A percentile compares a stretch with the other conserved stretches of the same genome.
phyloP scores from a whole-genome alignment of 2,797 vertebrate species.

The Manis crassicaudata region DNA sequence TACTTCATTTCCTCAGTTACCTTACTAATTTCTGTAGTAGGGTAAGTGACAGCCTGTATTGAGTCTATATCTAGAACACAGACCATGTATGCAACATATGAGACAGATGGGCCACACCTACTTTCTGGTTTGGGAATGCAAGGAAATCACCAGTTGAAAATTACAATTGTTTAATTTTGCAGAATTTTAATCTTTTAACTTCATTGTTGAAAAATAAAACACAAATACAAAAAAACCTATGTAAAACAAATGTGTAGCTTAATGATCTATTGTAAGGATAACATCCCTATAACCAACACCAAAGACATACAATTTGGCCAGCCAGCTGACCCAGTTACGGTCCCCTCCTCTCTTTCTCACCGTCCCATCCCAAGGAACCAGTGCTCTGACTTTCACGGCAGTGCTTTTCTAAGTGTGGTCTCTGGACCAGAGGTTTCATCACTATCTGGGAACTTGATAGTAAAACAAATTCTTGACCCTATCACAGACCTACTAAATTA shows the following conservation, averaged over 20 bases:
- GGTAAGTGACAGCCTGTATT: not conserved
- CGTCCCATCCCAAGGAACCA: not conserved
- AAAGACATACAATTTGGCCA: not conserved
- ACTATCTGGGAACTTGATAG: not conserved
- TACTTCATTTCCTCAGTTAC: not conserved
- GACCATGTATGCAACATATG: not conserved
- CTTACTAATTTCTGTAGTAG: not conserved
- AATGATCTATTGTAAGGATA: not conserved
- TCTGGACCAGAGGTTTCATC: not conserved
- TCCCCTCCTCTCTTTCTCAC: not conserved
- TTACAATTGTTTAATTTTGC: conserved; percentile 10
- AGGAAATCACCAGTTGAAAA: not conserved
- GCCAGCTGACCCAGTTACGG: not conserved
- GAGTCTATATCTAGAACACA: not conserved
- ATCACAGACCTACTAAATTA: not conserved
- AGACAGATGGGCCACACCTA: not conserved
- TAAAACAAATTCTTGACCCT: not conserved
- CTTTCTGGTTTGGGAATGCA: not conserved
- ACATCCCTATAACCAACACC: not conserved
- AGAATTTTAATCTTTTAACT: conserved; percentile 27
- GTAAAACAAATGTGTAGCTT: not conserved
- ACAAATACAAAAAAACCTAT: not conserved
- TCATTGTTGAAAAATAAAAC: conserved; percentile 23
- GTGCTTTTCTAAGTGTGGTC: not conserved
- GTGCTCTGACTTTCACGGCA: not conserved